A percentile compares a stretch with the other conserved stretches of the same genome.
Evolutionary conservation across 2,797 vertebrate species (phyloP).

Genomic region (Pangasius macronema): DNA sequence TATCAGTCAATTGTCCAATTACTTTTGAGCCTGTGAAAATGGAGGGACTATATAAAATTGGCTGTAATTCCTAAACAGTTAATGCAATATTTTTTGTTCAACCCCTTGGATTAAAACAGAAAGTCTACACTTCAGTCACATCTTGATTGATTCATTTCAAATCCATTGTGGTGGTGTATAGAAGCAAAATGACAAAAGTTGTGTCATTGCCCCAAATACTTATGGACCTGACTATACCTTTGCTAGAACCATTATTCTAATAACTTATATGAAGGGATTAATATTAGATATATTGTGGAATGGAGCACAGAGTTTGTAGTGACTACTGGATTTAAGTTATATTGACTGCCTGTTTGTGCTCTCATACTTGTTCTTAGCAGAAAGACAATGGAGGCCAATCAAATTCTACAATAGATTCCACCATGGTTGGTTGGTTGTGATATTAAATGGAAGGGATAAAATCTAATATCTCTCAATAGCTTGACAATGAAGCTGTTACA

Average conservation of each 20-base stretch:
- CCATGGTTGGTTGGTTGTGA: not conserved
- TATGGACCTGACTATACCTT: not conserved
- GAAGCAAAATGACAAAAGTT: no score
- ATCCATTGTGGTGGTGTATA: no score
- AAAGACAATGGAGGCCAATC: not conserved
- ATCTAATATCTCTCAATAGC: not conserved
- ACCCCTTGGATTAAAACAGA: no score
- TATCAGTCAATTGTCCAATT: no score
- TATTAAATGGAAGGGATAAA: not conserved
- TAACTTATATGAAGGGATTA: not conserved
- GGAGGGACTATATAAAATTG: no score
- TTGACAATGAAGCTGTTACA: not conserved
- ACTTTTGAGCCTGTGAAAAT: no score
- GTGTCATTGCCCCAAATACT: no score
- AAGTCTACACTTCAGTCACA: no score
- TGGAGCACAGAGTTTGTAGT: not conserved
- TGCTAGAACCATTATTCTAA: not conserved
- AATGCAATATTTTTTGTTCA: no score
- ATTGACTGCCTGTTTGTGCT: not conserved
- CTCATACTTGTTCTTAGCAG: not conserved
- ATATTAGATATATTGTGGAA: not conserved
- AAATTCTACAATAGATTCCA: not conserved
- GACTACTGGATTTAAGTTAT: not conserved
- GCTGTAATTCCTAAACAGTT: no score
- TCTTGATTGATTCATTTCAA: no score